Conservation (phyloP, 2,888 invertebrate species). For the Sesia apiformis region DNA sequence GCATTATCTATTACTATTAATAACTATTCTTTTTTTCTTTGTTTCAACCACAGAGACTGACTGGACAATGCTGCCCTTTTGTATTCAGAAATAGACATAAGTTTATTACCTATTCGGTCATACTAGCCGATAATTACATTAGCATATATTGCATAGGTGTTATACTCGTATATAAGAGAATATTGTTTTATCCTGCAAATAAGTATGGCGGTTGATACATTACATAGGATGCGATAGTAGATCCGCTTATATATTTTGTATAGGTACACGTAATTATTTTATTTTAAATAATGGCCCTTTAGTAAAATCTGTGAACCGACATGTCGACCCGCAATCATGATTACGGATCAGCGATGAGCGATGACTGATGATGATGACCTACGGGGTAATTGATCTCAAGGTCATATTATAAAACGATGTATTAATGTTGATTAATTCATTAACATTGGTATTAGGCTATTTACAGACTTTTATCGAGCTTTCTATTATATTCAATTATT, state of each 20-base stretch:
- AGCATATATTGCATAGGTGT: too few species aligned
- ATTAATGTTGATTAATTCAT: conserved; percentile 43
- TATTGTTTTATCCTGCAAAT: too few species aligned
- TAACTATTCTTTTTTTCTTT: too few species aligned
- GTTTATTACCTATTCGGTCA: too few species aligned
- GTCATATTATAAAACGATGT: conserved; percentile 48
- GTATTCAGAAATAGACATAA: too few species aligned
- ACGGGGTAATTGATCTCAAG: conserved; percentile 50
- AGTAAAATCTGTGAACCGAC: conserved; percentile 59
- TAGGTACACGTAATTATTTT: neutral
- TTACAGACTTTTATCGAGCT: neutral
- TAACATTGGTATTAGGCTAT: conserved; percentile 15
- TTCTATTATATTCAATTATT: neutral
- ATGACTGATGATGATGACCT: conserved; percentile 30
- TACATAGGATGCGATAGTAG: conserved; percentile 14
- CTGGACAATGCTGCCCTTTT: too few species aligned
- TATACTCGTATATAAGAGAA: too few species aligned
- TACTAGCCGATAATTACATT: too few species aligned
- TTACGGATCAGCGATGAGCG: conserved; percentile 47
- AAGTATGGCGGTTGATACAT: too few species aligned
- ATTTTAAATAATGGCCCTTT: conserved; percentile 24
- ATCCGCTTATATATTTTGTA: conserved; percentile 22
- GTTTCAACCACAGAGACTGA: too few species aligned
- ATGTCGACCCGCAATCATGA: conserved; percentile 48
- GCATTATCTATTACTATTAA: too few species aligned